phyloP scores from a whole-genome alignment of 2,113 vertebrate genomes.

The Corynorhinus townsendii region DNA sequence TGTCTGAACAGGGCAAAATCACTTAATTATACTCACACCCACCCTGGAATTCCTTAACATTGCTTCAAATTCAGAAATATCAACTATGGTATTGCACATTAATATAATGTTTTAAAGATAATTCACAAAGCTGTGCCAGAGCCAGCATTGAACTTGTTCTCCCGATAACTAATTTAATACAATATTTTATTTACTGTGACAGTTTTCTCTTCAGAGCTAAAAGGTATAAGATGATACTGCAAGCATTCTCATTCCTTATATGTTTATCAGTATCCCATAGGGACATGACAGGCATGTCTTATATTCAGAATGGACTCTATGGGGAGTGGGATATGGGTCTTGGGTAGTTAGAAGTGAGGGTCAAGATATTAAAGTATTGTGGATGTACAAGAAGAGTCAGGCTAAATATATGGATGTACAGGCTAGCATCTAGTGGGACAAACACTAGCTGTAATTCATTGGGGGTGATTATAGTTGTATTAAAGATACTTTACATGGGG shows the following conservation, averaged over 20 bases:
- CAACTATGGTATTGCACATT: neutral
- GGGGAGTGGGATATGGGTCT: neutral
- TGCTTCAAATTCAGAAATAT: neutral
- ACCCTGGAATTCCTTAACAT: neutral
- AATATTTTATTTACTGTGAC: neutral
- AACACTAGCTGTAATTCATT: neutral
- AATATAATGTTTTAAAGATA: slow-evolving; percentile 17
- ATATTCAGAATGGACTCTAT: neutral
- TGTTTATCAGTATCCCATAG: neutral
- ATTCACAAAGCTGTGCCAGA: neutral
- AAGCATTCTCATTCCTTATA: neutral
- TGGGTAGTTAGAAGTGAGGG: neutral
- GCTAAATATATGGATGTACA: neutral
- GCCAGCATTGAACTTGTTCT: neutral
- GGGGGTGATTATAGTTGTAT: neutral
- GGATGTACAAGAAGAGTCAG: neutral
- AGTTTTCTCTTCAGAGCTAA: neutral
- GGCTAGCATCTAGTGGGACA: neutral
- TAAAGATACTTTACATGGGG: neutral
- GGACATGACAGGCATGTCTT: neutral
- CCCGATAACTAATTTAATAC: neutral
- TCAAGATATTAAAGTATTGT: neutral
- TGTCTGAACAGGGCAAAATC: neutral
- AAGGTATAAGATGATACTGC: neutral
- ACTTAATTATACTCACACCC: neutral